Evolutionary conservation across 2,797 vertebrate species (phyloP).

Genomic region (Hybognathus amarus): DNA sequence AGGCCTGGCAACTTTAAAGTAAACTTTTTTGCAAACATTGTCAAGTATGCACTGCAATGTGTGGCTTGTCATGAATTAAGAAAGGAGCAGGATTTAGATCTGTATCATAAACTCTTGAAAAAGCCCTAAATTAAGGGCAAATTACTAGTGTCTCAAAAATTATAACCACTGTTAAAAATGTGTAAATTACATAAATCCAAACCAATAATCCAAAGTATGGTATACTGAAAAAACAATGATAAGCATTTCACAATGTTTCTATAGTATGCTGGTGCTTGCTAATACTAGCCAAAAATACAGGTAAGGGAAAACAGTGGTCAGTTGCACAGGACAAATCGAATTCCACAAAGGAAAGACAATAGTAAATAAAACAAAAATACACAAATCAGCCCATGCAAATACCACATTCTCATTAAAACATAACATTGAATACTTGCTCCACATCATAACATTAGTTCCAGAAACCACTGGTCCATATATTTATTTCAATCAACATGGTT

Average conservation of each 20-base stretch:
- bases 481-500: too few species aligned
- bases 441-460: too few species aligned
- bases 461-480: too few species aligned
- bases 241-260: background rate
- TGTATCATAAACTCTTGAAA: background rate
- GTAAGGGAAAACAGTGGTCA: too few species aligned
- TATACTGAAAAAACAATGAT: background rate
- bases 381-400: too few species aligned
- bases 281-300: too few species aligned
- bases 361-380: too few species aligned
- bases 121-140: background rate
- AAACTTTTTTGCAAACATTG: constrained; percentile 2
- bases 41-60: background rate
- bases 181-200: background rate
- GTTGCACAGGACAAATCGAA: too few species aligned
- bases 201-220: background rate
- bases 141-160: background rate
- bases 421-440: too few species aligned
- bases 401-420: too few species aligned
- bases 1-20: background rate
- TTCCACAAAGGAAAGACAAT: too few species aligned
- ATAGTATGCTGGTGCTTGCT: background rate
- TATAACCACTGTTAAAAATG: background rate
- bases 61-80: background rate
- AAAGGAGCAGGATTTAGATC: background rate